Base-by-base conservation (phyloP, 1,140 invertebrate species). In the Drosophila gunungcola region DNA sequence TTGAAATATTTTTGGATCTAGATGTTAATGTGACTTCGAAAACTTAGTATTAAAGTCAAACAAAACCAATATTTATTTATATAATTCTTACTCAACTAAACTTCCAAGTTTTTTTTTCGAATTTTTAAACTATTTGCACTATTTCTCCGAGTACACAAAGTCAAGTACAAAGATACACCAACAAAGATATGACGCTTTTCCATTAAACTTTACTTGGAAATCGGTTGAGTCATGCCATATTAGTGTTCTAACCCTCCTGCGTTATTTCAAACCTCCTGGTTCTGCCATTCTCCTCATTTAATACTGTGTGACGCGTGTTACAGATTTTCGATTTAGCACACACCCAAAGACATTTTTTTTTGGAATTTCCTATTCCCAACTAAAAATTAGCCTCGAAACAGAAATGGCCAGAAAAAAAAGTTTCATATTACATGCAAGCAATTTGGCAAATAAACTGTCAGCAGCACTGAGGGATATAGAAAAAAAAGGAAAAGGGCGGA, bases 381-480 rank as follows among this genome's bases (percentile, higher is more conserved):
- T 77, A 73, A 80, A 88, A 88, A 89, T 88, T 89, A 89, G 80
- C 83, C 75, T 48, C 60, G 32, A 43, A 46, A 70, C 41, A 58
- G 43, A 46, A 56, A 61, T 38, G 34, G 27, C 0, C 43, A 58
- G 11, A 60, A 70, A 67, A 65, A 53, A 88, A 88, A 83, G 83
- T 88, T 84, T 88, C 83, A 64, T 84, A 80, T 88, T 88, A 88
- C 83, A 77, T 86, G 56, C 83, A 78, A 88, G 83, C 84, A 88
- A 88, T 88, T 88, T 88, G 83, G 57, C 83, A 89, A 88, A 88
- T 88, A 88, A 88, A 88, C 84, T 89, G 83, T 88, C 83, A 89
- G 83, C 84, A 80, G 78, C 65, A 62, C 56, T 46, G 56, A 36
- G 41, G 45, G 43, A 51, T 52, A 58, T 39, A 42, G 29, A 36